Percentiles rank a stretch among this genome's conserved stretches.
Conservation (phyloP, 53 echinoderm and acorn worm genomes). For the Mesocentrotus franciscanus region DNA sequence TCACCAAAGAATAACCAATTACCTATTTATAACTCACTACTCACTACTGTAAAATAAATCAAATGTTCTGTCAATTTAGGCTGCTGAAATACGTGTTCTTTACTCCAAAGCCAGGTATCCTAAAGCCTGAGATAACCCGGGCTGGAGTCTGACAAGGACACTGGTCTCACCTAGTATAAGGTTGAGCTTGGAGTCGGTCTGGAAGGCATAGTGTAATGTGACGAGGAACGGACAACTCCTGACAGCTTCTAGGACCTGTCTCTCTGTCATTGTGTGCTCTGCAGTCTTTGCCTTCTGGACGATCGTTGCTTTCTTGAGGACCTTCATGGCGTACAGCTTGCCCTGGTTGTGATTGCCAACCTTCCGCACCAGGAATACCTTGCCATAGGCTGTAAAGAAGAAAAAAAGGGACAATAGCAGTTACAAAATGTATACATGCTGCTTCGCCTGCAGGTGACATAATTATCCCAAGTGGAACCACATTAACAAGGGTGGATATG, state of each 20-base stretch:
- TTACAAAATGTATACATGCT: background rate
- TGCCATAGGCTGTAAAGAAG: constrained; percentile 86
- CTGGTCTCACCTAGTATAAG: constrained; percentile 83
- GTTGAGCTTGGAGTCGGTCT: constrained; percentile 97
- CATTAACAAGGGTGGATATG: too few relatives aligned
- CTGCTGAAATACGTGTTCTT: too few relatives aligned
- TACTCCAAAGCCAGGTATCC: too few relatives aligned
- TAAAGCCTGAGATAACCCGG: too few relatives aligned
- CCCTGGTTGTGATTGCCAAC: constrained; percentile 84
- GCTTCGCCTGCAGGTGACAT: background rate
- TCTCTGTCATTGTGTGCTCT: constrained; percentile 98
- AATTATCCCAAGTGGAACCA: too few relatives aligned
- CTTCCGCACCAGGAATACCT: constrained; percentile 98
- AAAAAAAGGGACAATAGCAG: background rate
- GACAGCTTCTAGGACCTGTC: constrained; percentile 98
- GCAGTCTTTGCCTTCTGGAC: constrained; percentile 98
- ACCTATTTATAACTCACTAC: too few relatives aligned
- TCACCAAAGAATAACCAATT: too few relatives aligned
- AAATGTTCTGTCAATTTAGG: too few relatives aligned
- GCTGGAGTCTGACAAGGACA: background rate
- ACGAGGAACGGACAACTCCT: constrained; percentile 93
- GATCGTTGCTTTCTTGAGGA: constrained; percentile 98
- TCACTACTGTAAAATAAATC: too few relatives aligned
- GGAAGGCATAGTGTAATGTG: constrained; percentile 98
- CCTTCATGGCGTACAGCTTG: constrained; percentile 98